Conservation (phyloP, 2,797 vertebrate species). For the Holocentrus rufus region DNA sequence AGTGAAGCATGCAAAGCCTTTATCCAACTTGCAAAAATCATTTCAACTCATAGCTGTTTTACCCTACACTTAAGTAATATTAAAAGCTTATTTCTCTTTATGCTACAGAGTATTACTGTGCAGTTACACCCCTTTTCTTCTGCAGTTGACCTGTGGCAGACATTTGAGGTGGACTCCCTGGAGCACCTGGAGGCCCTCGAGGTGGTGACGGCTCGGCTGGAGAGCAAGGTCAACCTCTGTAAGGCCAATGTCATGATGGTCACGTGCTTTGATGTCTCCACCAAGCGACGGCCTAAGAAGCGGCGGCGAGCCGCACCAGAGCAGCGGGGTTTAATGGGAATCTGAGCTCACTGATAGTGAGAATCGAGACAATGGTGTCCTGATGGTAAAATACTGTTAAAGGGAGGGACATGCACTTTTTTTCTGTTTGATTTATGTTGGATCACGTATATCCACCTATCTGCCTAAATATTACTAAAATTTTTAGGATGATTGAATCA, state of each 20-base stretch:
- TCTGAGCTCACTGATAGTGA: slow-evolving; percentile 16
- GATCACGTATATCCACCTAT: neutral
- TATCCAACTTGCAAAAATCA: no score
- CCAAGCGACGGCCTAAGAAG: slow-evolving; percentile 80
- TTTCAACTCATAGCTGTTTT: no score
- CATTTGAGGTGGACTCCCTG: slow-evolving; percentile 91
- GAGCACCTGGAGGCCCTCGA: slow-evolving; percentile 93
- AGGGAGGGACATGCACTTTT: neutral
- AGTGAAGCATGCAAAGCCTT: slow-evolving; percentile 63
- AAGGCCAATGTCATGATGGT: slow-evolving; percentile 94
- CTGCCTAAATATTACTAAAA: neutral
- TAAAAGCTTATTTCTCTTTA: no score
- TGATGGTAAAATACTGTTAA: neutral
- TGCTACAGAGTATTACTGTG: neutral
- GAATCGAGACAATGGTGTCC: neutral
- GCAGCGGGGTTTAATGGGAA: slow-evolving; percentile 49
- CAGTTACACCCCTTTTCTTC: slow-evolving; percentile 17
- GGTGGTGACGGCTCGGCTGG: slow-evolving; percentile 87
- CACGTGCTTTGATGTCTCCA: slow-evolving; percentile 89
- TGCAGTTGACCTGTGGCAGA: slow-evolving; percentile 91
- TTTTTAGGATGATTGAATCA: neutral
- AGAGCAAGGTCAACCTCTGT: slow-evolving; percentile 89
- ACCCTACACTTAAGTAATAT: no score
- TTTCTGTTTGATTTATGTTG: slow-evolving; percentile 16
- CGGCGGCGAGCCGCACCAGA: slow-evolving; percentile 18